Evolutionary conservation across 2,113 vertebrate genomes (phyloP), one percentile per base, ranked within the genome.

Genomic region (Elephantulus edwardii): DNA sequence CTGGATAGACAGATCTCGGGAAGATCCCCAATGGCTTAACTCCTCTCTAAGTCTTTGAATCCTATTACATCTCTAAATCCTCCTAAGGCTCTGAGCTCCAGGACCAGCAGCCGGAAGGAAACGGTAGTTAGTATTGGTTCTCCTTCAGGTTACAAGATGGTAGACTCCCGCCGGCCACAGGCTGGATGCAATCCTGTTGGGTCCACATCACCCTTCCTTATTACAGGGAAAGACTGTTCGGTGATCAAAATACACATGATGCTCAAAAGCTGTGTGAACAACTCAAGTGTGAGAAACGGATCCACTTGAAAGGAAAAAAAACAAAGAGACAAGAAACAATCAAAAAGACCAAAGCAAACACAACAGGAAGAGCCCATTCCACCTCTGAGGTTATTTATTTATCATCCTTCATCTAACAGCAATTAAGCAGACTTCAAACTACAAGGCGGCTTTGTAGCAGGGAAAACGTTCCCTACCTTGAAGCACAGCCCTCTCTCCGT

Each of bases 381-480:
- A 64, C 44, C 82, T 71, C 28, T 0, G 30, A 86, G 40, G 72
- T 58, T 82, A 78, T 72, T 88, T 93, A 80, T 40, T 58, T 5
- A 80, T 82, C 82, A 58, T 70, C 60, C 58, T 87, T 89, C 64
- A 76, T 89, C 54, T 83, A 79, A 91, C 0, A 77, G 52, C 82
- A 94, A 85, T 88, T 88, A 89, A 54, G 66, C 78, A 42, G 83
- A 76, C 78, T 89, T 72, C 64, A 87, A 76, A 87, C 85, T 54
- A 46, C 42, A 46, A 48, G 62, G 83, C 5, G 4, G 83, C 92
- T 93, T 52, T 77, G 90, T 14, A 78, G 72, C 52, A 70, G 46
- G 22, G 72, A 10, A 52, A 75, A 44, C 6, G 54, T 46, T 54
- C 81, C 64, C 83, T 12, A 38, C 78, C 70, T 82, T n/a, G 19